A percentile compares a stretch with the other conserved stretches of the same genome.
Evolutionary conservation across 30 jellyfish, hydroid and myxozoan genomes (phyloP).

Genomic region (Aurelia aurita complex sp. Pacific): DNA sequence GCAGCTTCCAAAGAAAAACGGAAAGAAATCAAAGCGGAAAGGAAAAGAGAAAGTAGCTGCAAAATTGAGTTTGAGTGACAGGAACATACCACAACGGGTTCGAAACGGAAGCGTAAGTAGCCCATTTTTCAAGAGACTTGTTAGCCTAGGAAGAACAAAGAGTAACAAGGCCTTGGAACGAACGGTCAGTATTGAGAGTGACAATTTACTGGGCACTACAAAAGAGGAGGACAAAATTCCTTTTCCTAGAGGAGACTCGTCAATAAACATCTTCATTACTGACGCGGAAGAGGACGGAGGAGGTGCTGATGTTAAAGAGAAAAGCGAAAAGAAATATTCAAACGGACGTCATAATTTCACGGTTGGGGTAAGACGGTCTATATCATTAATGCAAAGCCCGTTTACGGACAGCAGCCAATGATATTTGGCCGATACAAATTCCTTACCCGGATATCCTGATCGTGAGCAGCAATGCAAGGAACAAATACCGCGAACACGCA

Average conservation of each 20-base stretch:
- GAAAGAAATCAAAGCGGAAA: slow-evolving; percentile 13
- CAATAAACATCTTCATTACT: slow-evolving; percentile 49
- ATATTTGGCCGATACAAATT: too few species aligned
- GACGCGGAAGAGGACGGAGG: slow-evolving; percentile 40
- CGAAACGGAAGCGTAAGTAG: slow-evolving; percentile 58
- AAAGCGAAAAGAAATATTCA: background rate
- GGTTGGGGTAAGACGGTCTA: slow-evolving; percentile 29
- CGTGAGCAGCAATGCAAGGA: background rate
- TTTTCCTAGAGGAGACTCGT: slow-evolving; percentile 46
- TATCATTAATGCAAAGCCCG: slow-evolving; percentile 49
- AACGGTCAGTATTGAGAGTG: slow-evolving; percentile 55
- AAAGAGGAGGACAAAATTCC: background rate
- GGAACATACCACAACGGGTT: slow-evolving; percentile 39
- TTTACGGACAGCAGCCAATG: background rate
- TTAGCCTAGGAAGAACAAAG: slow-evolving; percentile 39
- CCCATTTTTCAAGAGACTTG: slow-evolving; percentile 52
- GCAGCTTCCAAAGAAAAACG: background rate
- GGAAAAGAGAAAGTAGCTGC: slow-evolving; percentile 12
- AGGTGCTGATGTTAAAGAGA: background rate
- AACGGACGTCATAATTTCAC: slow-evolving; percentile 39
- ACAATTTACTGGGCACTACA: slow-evolving; percentile 4
- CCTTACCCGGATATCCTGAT: background rate
- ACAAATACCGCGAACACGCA: background rate
- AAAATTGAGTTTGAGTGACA: slow-evolving; percentile 43
- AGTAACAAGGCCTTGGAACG: slow-evolving; percentile 46